Evolutionary conservation across 2,888 invertebrate species (phyloP), one percentile per base, ranked within the genome.

Genomic region (Ennomos quercinarius): DNA sequence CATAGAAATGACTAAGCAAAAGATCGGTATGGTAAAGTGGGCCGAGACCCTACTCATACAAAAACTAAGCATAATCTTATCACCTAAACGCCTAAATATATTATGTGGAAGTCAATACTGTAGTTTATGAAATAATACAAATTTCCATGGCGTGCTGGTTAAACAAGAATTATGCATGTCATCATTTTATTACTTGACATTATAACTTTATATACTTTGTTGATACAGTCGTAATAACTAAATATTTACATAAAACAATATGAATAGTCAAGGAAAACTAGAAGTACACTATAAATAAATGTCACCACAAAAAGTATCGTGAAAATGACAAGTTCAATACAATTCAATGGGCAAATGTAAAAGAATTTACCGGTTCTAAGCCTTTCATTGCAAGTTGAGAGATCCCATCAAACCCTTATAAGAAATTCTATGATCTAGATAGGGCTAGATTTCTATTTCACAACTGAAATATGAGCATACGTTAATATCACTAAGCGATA

Each of bases 391-490:
- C 62, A 61, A 53, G 58, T 70, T 77, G 75, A 78, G 82, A 83
- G 78, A 77, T 82, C 76, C 62, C 46, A 57, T 63, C 78, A 71
- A 73, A 76, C 76, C 76, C 77, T 77, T 78, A 80, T 59, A 69
- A 73, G 78, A 80, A 83, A 82, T 73, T 74, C 87, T 88, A 89
- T 82, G 77, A 80, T 76, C 89, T 88, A 89, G 89, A 88, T 91
- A 90, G 74, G 68, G 83, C 87, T 89, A 89, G 86, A 80, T 9
- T 77, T 83, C 86, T 91, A 91, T 84, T 84, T 87, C 90, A 89
- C 89, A 86, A 89, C 87, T 84, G 86, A 86, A 72, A 90, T 90
- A 91, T 91, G 90, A 91, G 91, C 91, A 85, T 87, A 85, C 73
- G 77, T 84, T 79, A 80, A 81, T 88, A 90, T 89, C 87, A 89